Evolutionary conservation across 2,113 vertebrate genomes (phyloP), one percentile per base, ranked within the genome.

Genomic region (Perccottus glenii): DNA sequence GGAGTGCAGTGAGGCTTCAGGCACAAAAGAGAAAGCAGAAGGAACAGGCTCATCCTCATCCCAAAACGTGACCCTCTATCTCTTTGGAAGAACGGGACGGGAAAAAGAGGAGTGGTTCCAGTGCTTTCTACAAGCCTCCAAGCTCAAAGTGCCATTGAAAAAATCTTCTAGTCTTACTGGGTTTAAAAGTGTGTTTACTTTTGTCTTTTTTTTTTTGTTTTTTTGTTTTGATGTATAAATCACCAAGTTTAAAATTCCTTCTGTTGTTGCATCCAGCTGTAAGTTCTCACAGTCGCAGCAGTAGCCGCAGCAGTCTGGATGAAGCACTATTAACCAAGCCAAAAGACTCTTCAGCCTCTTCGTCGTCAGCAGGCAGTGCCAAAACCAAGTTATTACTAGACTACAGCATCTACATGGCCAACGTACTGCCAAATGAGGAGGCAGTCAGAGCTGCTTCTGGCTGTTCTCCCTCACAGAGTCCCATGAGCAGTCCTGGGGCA

Each of bases 21-120:
- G 44, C 33, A 6, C 64, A 48, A 91, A 85, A 48, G 95, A 96
- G 66, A 89, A 83, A 70, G 71, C 15, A 27, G 94, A 95, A 38
- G n/a, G 84, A 9, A n/a, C n/a, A n/a, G 72, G 89, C 44, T 58
- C 50, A 0, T 14, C 82, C 2, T 16, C 81, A 0, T 69, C 83
- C 60, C 55, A 89, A 83, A 85, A 95, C 85, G 85, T 95, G 89
- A 89, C 94, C 15, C 92, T 99, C 35, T 98, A 94, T 85, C 93
- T 99, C 73, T 99, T 99, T 75, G 98, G 96, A 36, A 94, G 98
- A 87, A 98, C 97, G 0, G 98, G 98, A 5, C 87, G 97, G 57
- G 97, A 99, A 75, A 99, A 99, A 80, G 98, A 99, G 72, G 96
- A 98, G 43, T 99, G 98, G 98, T 99, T 98, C 87, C 92, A 93